Base-by-base conservation (phyloP, 92 coral and sea anemone species). In the Palythoa grandis region DNA sequence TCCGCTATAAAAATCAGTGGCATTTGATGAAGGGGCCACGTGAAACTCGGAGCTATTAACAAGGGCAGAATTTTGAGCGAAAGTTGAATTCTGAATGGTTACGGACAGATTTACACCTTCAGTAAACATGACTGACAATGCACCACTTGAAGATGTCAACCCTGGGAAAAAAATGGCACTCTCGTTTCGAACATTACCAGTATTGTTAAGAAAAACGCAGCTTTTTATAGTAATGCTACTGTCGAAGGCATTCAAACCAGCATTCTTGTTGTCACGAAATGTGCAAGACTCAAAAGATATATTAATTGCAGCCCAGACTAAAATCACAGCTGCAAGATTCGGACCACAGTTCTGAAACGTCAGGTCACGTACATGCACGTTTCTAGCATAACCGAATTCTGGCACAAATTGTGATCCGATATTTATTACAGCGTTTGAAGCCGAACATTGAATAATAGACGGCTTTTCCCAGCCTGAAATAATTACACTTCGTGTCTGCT, bases 221-320 rank as follows among this genome's bases (percentile, higher is more conserved):
- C 84, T 69, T 14, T 89, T 88, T 15, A 96, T 76, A 1, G 24
- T 72, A 11, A 94, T 90, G 37, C 91, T 90, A 74, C 98, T 91
- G 61, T 96, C 95, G 29, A 89, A 86, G 29, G 92, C 92, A 61
- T 91, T 92, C 20, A 96, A 72, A 22, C 92, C 96, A 52, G 94
- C 85, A 52, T 92, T 92, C 38, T 29, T 15, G 78, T 96, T 96
- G 83, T 94, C 77, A 72, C 77, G 79, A 57, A 96, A 96, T 6
- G 67, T 73, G 61, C 98, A 96, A 24, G 88, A 84, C 1, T 58
- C 77, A 52, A 96, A 86, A 4, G 98, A 86, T 6, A 96, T 79
- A 39, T 91, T 91, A 56, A 54, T 71, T 19, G 98, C 76, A 40
- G 78, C 68, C 92, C 94, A 92, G 2, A 95, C 77, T 35, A 88